Evolutionary conservation across 1,140 invertebrate species (phyloP), one percentile per base, ranked within the genome.

Genomic region (Mycetomoellerius zeteki): DNA sequence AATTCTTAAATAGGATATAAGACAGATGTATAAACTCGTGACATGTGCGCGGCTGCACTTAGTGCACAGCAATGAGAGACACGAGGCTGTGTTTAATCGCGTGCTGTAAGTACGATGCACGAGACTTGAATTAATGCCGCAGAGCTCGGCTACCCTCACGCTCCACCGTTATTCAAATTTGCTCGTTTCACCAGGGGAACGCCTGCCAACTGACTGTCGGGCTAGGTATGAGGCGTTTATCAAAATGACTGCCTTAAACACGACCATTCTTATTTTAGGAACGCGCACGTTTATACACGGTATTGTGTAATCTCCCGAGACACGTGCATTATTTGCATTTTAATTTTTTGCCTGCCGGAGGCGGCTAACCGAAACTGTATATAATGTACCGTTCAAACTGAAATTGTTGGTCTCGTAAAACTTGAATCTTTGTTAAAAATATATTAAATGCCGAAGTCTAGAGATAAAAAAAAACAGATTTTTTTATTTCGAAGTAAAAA

Each of bases 51-150:
- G 52, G 19, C 14, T 47, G 69, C 80, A 58, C 43, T 60, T 24
- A 43, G 37, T 43, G 2, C 37, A 43, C 37, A 43, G 37, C 19
- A 21, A 4, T 14, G 52, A 14, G 80, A 60, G 19, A 33, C 33
- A 30, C 12, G 24, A 50, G 58, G 37, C 19, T 73, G 33, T 82
- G 27, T 73, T 84, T 84, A 84, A 84, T 84, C 80, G 69, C 69
- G 24, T 50, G 69, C 27, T 8, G 67, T 73, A 50, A 84, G 54
- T 50, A 24, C 33, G 65, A 7, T 19, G 21, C 19, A 33, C 37
- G 69, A 73, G 69, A 73, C 80, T 73, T 84, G 67, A 73, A 84
- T 84, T 84, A 84, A 84, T 84, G 43, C 80, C 37, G 69, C 14
- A 33, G 21, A 27, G 64, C 54, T 73, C 37, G 54, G 69, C 24